phyloP scores from a whole-genome alignment of 1,140 invertebrate species.

The Thaumetopoea pityocampa region DNA sequence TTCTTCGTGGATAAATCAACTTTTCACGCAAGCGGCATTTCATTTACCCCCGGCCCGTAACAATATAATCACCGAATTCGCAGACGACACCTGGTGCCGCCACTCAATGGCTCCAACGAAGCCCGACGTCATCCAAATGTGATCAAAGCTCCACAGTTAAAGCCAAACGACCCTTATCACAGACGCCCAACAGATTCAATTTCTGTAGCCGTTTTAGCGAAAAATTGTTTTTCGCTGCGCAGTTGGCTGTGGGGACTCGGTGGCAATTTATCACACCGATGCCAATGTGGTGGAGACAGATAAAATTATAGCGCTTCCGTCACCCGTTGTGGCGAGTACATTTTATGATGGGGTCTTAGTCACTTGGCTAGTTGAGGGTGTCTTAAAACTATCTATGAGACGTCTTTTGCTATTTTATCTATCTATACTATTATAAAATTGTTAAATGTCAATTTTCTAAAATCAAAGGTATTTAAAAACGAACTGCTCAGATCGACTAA shows the following conservation, averaged over 20 bases:
- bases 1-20: too few species aligned
- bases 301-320: conserved; percentile 15
- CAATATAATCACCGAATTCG: too few species aligned
- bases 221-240: conserved; percentile 54
- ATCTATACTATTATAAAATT: too few species aligned
- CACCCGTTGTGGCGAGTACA: conserved; percentile 5
- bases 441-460: too few species aligned
- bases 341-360: not conserved
- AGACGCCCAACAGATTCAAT: conserved; percentile 54
- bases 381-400: not conserved
- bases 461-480: too few species aligned
- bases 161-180: conserved; percentile 43
- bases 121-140: conserved; percentile 10
- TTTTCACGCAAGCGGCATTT: too few species aligned
- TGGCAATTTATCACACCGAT: conserved; percentile 21
- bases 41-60: not conserved
- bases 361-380: not conserved
- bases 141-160: conserved; percentile 20
- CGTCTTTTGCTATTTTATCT: too few species aligned
- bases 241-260: conserved; percentile 29
- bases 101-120: conserved; percentile 1
- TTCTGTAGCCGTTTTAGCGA: conserved; percentile 58
- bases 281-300: conserved; percentile 11
- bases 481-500: too few species aligned
- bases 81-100: conserved; percentile 11